Evolutionary conservation across 2,113 vertebrate genomes (phyloP).

Genomic region (Sisor rabdophorus): DNA sequence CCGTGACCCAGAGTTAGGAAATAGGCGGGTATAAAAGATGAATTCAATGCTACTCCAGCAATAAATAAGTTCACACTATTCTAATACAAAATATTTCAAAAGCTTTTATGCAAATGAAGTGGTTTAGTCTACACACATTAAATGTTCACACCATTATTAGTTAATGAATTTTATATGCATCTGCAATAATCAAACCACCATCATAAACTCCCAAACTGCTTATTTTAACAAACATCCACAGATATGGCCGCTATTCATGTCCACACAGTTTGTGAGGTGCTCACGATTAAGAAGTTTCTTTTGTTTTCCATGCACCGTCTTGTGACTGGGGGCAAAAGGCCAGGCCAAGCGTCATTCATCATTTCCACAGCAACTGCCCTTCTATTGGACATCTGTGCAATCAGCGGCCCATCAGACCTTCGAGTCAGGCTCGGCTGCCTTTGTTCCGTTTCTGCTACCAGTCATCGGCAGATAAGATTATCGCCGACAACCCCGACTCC

Average conservation of each 20-base stretch:
- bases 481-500: constrained; percentile 74
- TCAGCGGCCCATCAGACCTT: constrained; percentile 72
- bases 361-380: constrained; percentile 62
- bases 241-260: background rate
- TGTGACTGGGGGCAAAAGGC: constrained; percentile 39
- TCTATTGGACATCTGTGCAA: constrained; percentile 73
- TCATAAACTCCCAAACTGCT: background rate
- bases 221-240: background rate
- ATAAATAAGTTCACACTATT: background rate
- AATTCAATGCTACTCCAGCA: too few relatives aligned
- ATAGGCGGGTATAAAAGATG: too few relatives aligned
- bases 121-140: background rate
- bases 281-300: constrained; percentile 44
- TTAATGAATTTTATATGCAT: background rate
- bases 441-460: constrained; percentile 72
- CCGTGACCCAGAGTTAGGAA: too few relatives aligned
- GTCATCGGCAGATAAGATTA: constrained; percentile 80
- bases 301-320: constrained; percentile 39
- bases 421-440: constrained; percentile 65
- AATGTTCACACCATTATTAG: background rate
- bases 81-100: background rate
- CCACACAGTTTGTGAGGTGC: constrained; percentile 19
- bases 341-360: constrained; percentile 70
- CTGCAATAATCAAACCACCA: background rate
- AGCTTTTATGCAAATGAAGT: background rate